Evolutionary conservation across 2,113 vertebrate species (phyloP).

Genomic region (Gymnarchus niloticus): DNA sequence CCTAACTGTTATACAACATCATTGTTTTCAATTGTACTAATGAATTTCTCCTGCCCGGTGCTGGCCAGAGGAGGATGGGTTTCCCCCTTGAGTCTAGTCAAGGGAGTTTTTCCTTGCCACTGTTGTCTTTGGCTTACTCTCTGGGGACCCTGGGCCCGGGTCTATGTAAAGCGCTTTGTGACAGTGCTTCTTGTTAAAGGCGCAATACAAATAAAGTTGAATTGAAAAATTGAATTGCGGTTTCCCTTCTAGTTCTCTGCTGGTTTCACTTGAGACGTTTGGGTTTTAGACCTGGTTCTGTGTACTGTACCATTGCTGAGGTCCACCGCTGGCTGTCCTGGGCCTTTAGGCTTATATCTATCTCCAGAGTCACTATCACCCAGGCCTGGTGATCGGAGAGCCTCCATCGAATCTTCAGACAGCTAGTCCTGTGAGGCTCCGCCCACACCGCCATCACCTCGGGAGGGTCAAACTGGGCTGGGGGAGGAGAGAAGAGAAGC

Average conservation of each 20-base stretch:
- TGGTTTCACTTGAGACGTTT: background rate
- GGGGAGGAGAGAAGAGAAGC: slow-evolving; percentile 22
- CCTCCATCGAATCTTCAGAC: slow-evolving; percentile 52
- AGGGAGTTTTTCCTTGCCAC: too few species aligned
- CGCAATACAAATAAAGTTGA: too few species aligned
- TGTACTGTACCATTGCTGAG: slow-evolving; percentile 38
- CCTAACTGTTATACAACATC: too few species aligned
- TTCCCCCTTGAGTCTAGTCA: too few species aligned
- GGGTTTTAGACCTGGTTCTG: background rate
- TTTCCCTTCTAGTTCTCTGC: background rate
- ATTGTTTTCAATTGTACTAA: too few species aligned
- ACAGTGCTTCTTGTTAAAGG: too few species aligned
- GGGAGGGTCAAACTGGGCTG: slow-evolving; percentile 59
- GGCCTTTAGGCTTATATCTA: slow-evolving; percentile 46
- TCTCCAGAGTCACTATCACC: slow-evolving; percentile 20
- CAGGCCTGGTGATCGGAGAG: slow-evolving; percentile 48
- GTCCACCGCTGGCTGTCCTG: slow-evolving; percentile 23
- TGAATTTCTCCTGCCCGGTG: too few species aligned
- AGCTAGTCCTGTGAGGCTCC: slow-evolving; percentile 34
- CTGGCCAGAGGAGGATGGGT: too few species aligned
- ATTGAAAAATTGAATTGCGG: too few species aligned
- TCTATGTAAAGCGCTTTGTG: too few species aligned
- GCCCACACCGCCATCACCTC: slow-evolving; percentile 37
- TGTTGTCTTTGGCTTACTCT: too few species aligned
- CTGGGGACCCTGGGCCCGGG: too few species aligned